Evolutionary conservation across 30 jellyfish, hydroid and myxozoan species (phyloP).

Genomic region (Nemopilema nomurai): DNA sequence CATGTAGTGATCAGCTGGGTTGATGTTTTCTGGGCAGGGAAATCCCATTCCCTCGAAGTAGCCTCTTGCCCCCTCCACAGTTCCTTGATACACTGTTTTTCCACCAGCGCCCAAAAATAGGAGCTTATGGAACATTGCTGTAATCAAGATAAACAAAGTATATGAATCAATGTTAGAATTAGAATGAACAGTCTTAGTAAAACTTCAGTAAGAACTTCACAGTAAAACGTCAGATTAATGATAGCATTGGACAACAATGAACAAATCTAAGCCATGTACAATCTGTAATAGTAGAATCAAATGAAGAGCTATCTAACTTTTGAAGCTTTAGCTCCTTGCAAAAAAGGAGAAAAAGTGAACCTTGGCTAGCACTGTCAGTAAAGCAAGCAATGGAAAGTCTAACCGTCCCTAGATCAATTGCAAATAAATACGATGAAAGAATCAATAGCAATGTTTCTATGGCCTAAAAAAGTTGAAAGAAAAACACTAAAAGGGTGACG

Average conservation of each 20-base stretch:
- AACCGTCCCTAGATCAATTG: too few relatives aligned
- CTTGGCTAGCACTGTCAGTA: too few relatives aligned
- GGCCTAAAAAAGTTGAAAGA: too few relatives aligned
- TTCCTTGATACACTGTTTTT: conserved; percentile 71
- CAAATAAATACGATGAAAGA: background rate
- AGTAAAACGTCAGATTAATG: too few relatives aligned
- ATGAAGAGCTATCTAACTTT: too few relatives aligned
- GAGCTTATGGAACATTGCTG: conserved; percentile 71
- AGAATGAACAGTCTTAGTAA: background rate
- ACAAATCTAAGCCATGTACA: too few relatives aligned
- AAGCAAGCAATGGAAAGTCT: too few relatives aligned
- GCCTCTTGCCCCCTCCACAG: conserved; percentile 45
- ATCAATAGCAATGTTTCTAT: too few relatives aligned
- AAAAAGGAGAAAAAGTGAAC: too few relatives aligned
- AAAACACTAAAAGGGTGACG: background rate
- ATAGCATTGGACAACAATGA: background rate
- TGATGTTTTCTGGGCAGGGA: conserved; percentile 41
- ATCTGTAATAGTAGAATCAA: too few relatives aligned
- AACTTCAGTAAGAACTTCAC: too few relatives aligned
- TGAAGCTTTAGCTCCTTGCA: too few relatives aligned
- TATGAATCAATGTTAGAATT: background rate
- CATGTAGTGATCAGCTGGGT: conserved; percentile 79
- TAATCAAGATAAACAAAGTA: background rate
- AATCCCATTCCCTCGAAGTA: conserved; percentile 50
- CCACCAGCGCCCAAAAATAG: conserved; percentile 78